Percentiles rank a stretch among this genome's conserved stretches.
These are phyloP conservation scores for Ophraella communa DNA, from an alignment of 2,888 invertebrate species.

Conservation along the genomic window DNA sequence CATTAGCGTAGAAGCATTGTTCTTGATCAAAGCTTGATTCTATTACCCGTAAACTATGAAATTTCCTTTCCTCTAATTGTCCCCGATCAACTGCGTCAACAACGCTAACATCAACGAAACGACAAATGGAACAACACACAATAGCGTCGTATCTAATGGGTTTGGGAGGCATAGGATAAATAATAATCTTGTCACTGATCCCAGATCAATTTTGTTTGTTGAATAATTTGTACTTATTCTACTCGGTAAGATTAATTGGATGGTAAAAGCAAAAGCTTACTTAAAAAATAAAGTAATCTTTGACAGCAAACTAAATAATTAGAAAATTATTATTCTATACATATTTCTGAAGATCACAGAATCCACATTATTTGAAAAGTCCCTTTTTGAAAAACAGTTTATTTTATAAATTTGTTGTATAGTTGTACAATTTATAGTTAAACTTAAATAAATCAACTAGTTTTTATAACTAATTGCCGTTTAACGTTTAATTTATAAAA, in stretches of 20 bases:
- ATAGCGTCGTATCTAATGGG: neutral
- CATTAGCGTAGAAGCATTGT: conserved; percentile 22
- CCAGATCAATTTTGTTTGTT: neutral
- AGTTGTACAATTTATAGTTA: too few relatives aligned
- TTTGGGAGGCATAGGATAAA: neutral
- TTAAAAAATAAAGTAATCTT: too few relatives aligned
- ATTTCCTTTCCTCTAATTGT: conserved; percentile 24
- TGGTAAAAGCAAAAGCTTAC: too few relatives aligned
- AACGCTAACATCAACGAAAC: neutral
- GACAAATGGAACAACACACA: conserved; percentile 1
- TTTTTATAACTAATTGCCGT: too few relatives aligned
- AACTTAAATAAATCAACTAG: too few relatives aligned
- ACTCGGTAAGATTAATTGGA: neutral
- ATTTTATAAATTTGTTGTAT: too few relatives aligned
- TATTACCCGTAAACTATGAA: conserved; percentile 22
- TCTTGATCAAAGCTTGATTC: conserved; percentile 24
- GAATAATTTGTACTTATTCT: neutral
- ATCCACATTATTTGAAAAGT: too few relatives aligned
- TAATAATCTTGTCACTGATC: neutral
- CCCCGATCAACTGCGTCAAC: conserved; percentile 8
- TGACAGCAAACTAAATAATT: too few relatives aligned
- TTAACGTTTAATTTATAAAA: too few relatives aligned
- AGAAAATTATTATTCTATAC: too few relatives aligned
- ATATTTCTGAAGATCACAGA: too few relatives aligned
- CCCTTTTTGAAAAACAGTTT: too few relatives aligned